Percentiles rank a stretch among this genome's conserved stretches.
These are phyloP conservation scores for Labrus mixtus DNA, from an alignment of 2,113 vertebrate genomes.

Conservation along the genomic window DNA sequence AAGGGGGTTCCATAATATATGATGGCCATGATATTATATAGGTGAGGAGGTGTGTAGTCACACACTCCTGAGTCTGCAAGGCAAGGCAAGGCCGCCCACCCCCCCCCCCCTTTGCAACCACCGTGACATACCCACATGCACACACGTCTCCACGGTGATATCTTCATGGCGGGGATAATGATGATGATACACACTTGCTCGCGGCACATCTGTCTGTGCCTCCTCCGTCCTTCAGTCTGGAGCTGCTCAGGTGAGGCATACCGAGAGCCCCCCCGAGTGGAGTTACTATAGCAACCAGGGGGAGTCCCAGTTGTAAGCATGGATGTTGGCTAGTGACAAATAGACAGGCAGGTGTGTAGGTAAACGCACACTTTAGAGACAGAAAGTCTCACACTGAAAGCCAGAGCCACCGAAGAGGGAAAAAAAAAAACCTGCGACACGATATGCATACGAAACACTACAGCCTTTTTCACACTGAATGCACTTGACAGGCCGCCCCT, in stretches of 20 bases:
- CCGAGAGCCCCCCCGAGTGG: background rate
- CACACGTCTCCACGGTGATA: constrained; percentile 52
- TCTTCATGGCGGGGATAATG: constrained; percentile 26
- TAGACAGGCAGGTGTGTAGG: constrained; percentile 26
- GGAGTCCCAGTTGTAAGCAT: constrained; percentile 35
- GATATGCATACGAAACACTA: too few relatives aligned
- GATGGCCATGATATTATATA: constrained; percentile 54
- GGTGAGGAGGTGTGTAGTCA: constrained; percentile 42
- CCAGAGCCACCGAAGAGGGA: background rate
- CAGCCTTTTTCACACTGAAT: too few relatives aligned
- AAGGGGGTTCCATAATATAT: constrained; percentile 57
- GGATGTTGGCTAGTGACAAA: constrained; percentile 30
- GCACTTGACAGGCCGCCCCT: too few relatives aligned
- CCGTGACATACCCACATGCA: constrained; percentile 26
- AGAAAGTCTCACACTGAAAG: background rate
- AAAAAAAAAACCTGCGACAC: too few relatives aligned
- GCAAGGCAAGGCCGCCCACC: constrained; percentile 14
- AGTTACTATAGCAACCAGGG: constrained; percentile 69
- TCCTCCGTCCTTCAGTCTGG: constrained; percentile 35
- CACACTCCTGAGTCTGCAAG: constrained; percentile 34
- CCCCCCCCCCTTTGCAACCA: constrained; percentile 6
- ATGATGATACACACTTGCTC: constrained; percentile 50
- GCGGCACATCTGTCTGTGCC: constrained; percentile 38
- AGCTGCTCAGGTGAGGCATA: constrained; percentile 68
- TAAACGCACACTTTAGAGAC: background rate